Evolutionary conservation across 1,140 invertebrate species (phyloP).

Genomic region (Sycophila sp.): DNA sequence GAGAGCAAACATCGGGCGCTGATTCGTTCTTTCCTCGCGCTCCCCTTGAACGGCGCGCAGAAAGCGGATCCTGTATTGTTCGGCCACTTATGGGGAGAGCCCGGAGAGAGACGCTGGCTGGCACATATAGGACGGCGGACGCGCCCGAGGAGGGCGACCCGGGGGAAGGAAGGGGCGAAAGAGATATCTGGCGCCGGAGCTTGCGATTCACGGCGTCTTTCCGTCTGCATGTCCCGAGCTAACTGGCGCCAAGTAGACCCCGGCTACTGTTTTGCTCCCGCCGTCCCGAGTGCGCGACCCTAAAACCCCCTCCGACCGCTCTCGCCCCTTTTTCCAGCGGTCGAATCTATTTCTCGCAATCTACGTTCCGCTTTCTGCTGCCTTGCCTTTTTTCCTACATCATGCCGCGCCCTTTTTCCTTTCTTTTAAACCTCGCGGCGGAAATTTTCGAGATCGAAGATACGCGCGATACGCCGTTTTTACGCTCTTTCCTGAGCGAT

Average conservation of each 20-base stretch:
- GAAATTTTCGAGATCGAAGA: too few species aligned
- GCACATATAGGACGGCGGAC: background rate
- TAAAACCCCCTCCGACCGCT: background rate
- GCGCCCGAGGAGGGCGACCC: background rate
- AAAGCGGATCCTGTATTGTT: background rate
- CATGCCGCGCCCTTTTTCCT: too few species aligned
- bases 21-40: background rate
- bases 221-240: too few species aligned
- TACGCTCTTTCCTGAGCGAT: too few species aligned
- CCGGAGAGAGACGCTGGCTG: too few species aligned
- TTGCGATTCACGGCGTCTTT: constrained; percentile 7
- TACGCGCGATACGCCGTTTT: too few species aligned
- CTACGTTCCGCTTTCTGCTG: background rate
- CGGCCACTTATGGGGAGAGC: background rate
- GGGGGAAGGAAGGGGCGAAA: background rate
- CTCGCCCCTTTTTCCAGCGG: background rate
- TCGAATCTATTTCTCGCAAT: background rate
- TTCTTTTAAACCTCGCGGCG: too few species aligned
- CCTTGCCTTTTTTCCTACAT: background rate
- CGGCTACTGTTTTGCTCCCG: background rate
- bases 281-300: background rate
- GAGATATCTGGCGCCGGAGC: background rate
- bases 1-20: background rate
- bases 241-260: background rate
- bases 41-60: too few species aligned